A percentile compares a stretch with the other conserved stretches of the same genome.
These are phyloP conservation scores for Chaetophractus vellerosus DNA, from an alignment of 2,797 vertebrate genomes.

Conservation along the genomic window DNA sequence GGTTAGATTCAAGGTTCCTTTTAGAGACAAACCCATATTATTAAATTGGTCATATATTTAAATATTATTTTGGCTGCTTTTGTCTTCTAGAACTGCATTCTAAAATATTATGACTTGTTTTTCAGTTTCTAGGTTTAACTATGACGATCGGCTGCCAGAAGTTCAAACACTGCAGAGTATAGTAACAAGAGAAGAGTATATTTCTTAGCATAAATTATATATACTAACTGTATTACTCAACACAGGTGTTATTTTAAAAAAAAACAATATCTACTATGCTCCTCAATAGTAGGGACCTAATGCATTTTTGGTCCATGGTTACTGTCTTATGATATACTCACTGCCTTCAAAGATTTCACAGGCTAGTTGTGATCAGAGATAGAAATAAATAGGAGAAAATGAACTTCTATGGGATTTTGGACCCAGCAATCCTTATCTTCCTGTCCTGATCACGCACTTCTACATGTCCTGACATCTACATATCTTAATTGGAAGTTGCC, in stretches of 20 bases:
- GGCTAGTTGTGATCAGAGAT: not conserved
- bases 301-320: not conserved
- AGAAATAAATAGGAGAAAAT: constrained; percentile 12
- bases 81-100: constrained; percentile 33
- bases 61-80: constrained; percentile 43
- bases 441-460: not conserved
- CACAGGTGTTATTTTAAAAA: not conserved
- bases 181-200: not conserved
- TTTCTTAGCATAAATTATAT: constrained; percentile 23
- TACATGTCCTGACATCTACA: not conserved
- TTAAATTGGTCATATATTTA: constrained; percentile 62
- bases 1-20: constrained; percentile 21
- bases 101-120: constrained; percentile 48
- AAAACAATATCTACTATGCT: not conserved
- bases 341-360: not conserved
- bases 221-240: constrained; percentile 7
- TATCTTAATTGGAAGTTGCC: not conserved
- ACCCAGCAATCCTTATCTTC: not conserved
- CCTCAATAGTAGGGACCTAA: not conserved
- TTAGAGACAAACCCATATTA: constrained; percentile 44
- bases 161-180: constrained; percentile 2
- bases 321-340: not conserved
- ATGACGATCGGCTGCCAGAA: constrained; percentile 20
- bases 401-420: not conserved
- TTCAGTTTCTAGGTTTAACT: constrained; percentile 53